A percentile compares a stretch with the other conserved stretches of the same genome.
Evolutionary conservation across 2,797 vertebrate species (phyloP).

Genomic region (Pipistrellus kuhlii): DNA sequence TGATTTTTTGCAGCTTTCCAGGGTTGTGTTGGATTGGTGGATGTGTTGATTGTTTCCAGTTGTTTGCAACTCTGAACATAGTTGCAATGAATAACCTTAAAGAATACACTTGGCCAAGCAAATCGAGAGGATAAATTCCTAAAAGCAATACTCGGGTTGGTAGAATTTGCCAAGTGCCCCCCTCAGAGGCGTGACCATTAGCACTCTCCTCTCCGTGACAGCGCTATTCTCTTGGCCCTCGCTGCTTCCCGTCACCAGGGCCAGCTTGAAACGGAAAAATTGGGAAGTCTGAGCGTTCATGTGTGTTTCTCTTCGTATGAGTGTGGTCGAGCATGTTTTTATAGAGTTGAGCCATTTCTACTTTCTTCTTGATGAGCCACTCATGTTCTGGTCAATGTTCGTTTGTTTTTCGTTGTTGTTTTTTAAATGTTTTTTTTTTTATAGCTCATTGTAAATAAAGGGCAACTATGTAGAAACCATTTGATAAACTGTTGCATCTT

Average conservation of each 20-base stretch:
- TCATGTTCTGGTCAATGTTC: neutral
- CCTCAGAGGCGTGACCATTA: neutral
- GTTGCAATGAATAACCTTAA: conserved; percentile 23
- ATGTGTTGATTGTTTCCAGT: neutral
- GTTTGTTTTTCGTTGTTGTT: too few relatives aligned
- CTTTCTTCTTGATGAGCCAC: neutral
- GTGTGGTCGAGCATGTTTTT: neutral
- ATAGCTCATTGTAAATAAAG: neutral
- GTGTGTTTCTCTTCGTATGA: neutral
- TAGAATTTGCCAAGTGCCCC: neutral
- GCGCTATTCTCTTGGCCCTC: neutral
- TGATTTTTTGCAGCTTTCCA: neutral
- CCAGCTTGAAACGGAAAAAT: neutral
- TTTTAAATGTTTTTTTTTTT: neutral
- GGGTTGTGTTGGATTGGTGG: neutral
- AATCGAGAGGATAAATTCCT: neutral
- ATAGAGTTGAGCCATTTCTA: neutral
- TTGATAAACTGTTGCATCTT: neutral
- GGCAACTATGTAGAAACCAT: neutral
- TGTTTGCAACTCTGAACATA: conserved; percentile 1
- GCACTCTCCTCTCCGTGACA: too few relatives aligned
- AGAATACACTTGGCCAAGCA: neutral
- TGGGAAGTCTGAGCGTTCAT: neutral
- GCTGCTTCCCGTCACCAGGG: neutral
- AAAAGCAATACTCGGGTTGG: neutral